Base-by-base conservation (phyloP, 2,797 vertebrate genomes). In the Acanthurus tractus region DNA sequence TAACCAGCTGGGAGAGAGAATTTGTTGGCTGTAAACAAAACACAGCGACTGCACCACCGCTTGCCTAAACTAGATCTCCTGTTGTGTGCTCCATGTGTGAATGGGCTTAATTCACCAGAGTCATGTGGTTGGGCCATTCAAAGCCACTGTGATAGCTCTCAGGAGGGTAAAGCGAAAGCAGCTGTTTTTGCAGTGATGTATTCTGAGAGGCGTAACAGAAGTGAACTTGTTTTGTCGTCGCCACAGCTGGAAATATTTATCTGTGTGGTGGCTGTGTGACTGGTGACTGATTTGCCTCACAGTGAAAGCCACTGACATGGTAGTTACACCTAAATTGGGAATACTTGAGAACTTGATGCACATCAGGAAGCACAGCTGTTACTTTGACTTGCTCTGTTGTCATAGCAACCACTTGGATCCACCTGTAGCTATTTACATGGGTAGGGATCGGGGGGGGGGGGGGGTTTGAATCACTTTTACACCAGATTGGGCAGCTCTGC, bases 141-240 rank as follows among this genome's bases (percentile, higher is more conserved):
- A 76, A 86, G 44, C 36, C 55, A 48, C 66, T 72, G 38, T 79
- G 74, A 63, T 79, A 65, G 73, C 71, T 42, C 67, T 75, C 23
- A 62, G 68, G 22, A 62, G 56, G 45, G 25, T 55, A 53, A 76
- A 67, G 42, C 56, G 62, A 64, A 56, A 29, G 13, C 61, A 15
- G 25, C 14, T 49, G 34, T 34, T 75, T 45, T 71, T 63, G 56
- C 36, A n/a, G 9, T 49, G 71, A 46, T 71, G 65, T 61, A 50
- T 84, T 81, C 71, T 59, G 6, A 77, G 46, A 62, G 48, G n/a
- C 54, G 67, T 12, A 70, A 74, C 50, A 49, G 25, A 81, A 74
- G 42, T 42, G 49, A 85, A 82, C 76, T 69, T 72, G 63, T 86
- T 88, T 86, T 85, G 76, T 81, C 67, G 68, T 61, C 36, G 23